Base-by-base conservation (phyloP, 2,113 vertebrate species). In the Semicossyphus pulcher region DNA sequence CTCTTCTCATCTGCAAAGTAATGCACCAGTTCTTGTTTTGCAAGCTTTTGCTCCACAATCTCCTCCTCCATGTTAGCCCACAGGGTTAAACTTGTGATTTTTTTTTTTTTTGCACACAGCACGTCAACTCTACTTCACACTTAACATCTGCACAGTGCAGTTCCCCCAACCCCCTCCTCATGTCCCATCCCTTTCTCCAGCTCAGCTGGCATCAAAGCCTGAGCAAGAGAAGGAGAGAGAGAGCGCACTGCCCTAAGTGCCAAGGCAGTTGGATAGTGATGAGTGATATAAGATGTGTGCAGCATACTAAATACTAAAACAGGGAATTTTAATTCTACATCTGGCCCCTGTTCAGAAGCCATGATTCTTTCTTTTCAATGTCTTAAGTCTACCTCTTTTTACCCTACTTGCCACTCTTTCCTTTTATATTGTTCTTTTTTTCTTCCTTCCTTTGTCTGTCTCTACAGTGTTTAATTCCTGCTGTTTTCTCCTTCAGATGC, bases 201-300 rank as follows among this genome's bases (percentile, higher is more conserved):
- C 78, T 91, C 89, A 86, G 86, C 84, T 91, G 86, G 84, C 86
- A 84, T 91, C 86, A 91, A 88, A 91, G 86, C 67, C 59, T 44
- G 70, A 44, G 36, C 53, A 62, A 48, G 54, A 59, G 59, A 12
- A 26, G 23, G 21, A 41, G 54, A 2, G 68, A 16, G 59, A 34
- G 79, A 26, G 69, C 25, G 59, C 3, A 81, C 51, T 61, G 68
- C 79, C 77, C 61, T 61, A 70, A 88, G 81, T 85, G 86, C 86
- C 87, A 91, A 84, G 42, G 78, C 82, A 60, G 76, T 85, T 87
- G 87, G 87, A 88, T 78, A 68, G 87, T 81, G 86, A 90, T 88
- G 88, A 84, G 86, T 86, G 86, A 88, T 89, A 72, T 67, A 72
- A 25, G 41, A 76, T 75, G 81, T 86, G 84, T 81, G 71, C 76